Conservation (phyloP, 2,797 vertebrate genomes). For the Harpagifer antarcticus region DNA sequence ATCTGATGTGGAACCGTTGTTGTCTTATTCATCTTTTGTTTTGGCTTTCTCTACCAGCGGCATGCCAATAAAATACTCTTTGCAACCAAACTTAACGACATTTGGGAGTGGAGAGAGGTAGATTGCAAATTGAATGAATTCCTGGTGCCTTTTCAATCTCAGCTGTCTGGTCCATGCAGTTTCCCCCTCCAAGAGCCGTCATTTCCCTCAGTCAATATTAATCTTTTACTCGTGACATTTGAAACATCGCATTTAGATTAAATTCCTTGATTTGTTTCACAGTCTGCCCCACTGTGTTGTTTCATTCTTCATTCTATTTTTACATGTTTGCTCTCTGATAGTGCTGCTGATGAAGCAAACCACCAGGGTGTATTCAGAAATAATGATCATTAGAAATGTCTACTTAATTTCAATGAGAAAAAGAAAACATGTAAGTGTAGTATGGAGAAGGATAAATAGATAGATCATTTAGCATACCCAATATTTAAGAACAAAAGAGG, state of each 20-base stretch:
- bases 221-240: conserved; percentile 67
- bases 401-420: neutral
- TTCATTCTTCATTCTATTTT: conserved; percentile 27
- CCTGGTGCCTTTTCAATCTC: conserved; percentile 53
- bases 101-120: conserved; percentile 28
- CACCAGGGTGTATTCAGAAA: conserved; percentile 9
- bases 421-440: neutral
- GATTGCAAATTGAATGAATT: conserved; percentile 62
- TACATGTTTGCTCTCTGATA: conserved; percentile 10
- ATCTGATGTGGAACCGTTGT: conserved; percentile 5
- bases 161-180: conserved; percentile 31
- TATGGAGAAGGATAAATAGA: too few relatives aligned
- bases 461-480: too few relatives aligned
- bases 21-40: conserved; percentile 32
- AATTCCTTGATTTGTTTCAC: conserved; percentile 53
- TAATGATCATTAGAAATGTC: neutral
- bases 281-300: conserved; percentile 17
- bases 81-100: conserved; percentile 28
- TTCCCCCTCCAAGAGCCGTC: conserved; percentile 40
- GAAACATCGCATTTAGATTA: conserved; percentile 52
- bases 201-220: conserved; percentile 72
- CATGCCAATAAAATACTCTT: conserved; percentile 26
- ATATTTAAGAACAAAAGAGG: too few relatives aligned
- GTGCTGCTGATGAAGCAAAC: neutral
- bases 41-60: conserved; percentile 15